phyloP scores from a whole-genome alignment of 2,797 vertebrate species.

The Macroramphosus scolopax region DNA sequence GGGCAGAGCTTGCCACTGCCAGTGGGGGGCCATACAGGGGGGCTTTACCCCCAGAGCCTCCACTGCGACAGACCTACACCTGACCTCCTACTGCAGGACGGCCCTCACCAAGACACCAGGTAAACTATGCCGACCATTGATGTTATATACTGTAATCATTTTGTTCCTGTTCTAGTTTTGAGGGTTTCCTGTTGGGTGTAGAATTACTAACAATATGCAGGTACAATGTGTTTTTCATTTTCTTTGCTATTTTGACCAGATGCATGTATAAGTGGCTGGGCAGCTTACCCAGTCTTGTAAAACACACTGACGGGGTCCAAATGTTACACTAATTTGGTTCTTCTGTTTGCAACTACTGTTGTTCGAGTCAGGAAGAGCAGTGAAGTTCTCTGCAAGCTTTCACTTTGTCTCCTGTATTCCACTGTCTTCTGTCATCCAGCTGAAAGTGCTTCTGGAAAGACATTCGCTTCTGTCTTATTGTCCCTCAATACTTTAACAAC shows the following conservation, averaged over 20 bases:
- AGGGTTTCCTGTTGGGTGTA: constrained; percentile 35
- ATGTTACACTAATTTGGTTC: constrained; percentile 44
- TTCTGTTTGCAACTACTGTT: constrained; percentile 48
- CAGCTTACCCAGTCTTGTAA: constrained; percentile 36
- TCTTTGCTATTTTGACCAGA: constrained; percentile 31
- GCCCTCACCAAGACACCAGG: constrained; percentile 82
- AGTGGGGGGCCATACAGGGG: constrained; percentile 73
- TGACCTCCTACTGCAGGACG: constrained; percentile 75
- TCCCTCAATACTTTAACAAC: constrained; percentile 49
- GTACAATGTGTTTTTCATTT: constrained; percentile 51
- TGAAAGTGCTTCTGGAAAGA: constrained; percentile 41
- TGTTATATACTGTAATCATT: constrained; percentile 11
- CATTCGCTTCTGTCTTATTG: constrained; percentile 40
- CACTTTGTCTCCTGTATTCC: not conserved
- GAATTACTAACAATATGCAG: constrained; percentile 40
- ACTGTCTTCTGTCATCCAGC: constrained; percentile 5
- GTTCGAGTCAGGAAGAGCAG: constrained; percentile 21
- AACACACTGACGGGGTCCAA: constrained; percentile 27
- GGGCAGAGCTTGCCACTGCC: constrained; percentile 81
- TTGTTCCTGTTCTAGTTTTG: constrained; percentile 21
- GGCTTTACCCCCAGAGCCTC: constrained; percentile 74
- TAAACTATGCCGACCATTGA: constrained; percentile 62
- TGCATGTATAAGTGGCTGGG: constrained; percentile 24
- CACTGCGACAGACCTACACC: constrained; percentile 81
- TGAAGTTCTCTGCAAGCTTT: constrained; percentile 12